These are phyloP conservation scores for Cisticola juncidis DNA, from an alignment of 2,113 vertebrate genomes.

Conservation along the genomic window DNA sequence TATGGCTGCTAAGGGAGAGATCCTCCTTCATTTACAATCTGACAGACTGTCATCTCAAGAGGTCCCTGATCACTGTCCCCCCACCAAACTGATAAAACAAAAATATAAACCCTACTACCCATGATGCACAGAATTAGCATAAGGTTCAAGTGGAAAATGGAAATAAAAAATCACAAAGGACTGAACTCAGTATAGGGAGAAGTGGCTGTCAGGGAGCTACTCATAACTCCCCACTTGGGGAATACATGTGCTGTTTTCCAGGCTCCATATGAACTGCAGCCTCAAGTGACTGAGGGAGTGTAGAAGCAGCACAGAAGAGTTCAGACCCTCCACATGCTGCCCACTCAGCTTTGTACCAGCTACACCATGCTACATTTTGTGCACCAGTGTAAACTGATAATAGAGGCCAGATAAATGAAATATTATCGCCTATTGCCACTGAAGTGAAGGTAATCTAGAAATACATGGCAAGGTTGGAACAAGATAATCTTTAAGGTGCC, in stretches of 20 bases:
- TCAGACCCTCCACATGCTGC: neutral
- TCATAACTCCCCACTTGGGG: neutral
- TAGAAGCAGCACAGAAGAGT: neutral
- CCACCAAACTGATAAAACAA: constrained; percentile 53
- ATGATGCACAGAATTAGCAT: constrained; percentile 44
- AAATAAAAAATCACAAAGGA: constrained; percentile 17
- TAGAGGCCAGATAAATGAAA: neutral
- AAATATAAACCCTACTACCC: constrained; percentile 4
- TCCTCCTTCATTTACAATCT: constrained; percentile 60
- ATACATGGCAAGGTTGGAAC: neutral
- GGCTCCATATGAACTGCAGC: neutral
- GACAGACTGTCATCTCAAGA: constrained; percentile 63
- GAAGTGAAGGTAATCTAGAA: neutral
- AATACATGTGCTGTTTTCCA: neutral
- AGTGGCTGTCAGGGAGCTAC: neutral
- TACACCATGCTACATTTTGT: neutral
- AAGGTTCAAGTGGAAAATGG: constrained; percentile 8
- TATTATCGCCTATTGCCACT: neutral
- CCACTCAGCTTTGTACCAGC: rapidly evolving
- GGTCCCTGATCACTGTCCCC: constrained; percentile 53
- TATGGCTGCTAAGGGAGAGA: constrained; percentile 47
- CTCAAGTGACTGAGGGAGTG: neutral
- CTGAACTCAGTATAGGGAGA: neutral
- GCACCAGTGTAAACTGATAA: neutral
- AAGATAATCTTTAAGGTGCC: neutral